phyloP scores from a whole-genome alignment of 2,113 vertebrate genomes.

The Pantherophis guttatus region DNA sequence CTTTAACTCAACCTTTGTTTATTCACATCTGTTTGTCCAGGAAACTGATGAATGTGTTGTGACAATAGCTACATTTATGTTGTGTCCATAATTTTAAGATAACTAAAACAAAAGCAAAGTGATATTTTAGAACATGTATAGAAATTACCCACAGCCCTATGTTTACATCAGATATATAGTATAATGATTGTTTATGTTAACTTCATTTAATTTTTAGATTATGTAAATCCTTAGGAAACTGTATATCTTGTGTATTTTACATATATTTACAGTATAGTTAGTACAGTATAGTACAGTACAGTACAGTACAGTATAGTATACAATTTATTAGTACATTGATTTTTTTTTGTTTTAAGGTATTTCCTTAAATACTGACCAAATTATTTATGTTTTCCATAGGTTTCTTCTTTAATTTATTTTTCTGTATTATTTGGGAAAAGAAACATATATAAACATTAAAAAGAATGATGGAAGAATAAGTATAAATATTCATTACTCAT shows the following conservation, averaged over 20 bases:
- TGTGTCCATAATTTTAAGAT: not conserved
- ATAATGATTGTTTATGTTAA: not conserved
- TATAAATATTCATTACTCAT: not conserved
- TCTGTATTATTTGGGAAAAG: not conserved
- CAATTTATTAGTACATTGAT: not conserved
- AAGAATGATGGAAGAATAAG: not conserved
- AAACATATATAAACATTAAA: not conserved
- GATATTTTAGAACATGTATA: slow-evolving; percentile 23
- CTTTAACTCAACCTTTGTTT: slow-evolving; percentile 4
- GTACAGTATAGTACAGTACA: no score
- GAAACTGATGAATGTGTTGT: slow-evolving; percentile 10
- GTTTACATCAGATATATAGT: not conserved
- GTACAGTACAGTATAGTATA: no score
- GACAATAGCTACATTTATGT: slow-evolving; percentile 21
- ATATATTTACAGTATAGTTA: no score
- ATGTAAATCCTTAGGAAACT: not conserved
- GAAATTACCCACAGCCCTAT: not conserved
- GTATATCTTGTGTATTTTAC: not conserved
- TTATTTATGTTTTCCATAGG: not conserved
- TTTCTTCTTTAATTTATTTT: not conserved
- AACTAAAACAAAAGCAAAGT: not conserved
- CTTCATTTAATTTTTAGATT: slow-evolving; percentile 16
- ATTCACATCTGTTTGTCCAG: slow-evolving; percentile 20
- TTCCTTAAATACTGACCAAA: not conserved
- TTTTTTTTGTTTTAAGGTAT: not conserved